These are phyloP conservation scores for Aleiodes alternator DNA, from an alignment of 2,888 invertebrate genomes.

Conservation along the genomic window DNA sequence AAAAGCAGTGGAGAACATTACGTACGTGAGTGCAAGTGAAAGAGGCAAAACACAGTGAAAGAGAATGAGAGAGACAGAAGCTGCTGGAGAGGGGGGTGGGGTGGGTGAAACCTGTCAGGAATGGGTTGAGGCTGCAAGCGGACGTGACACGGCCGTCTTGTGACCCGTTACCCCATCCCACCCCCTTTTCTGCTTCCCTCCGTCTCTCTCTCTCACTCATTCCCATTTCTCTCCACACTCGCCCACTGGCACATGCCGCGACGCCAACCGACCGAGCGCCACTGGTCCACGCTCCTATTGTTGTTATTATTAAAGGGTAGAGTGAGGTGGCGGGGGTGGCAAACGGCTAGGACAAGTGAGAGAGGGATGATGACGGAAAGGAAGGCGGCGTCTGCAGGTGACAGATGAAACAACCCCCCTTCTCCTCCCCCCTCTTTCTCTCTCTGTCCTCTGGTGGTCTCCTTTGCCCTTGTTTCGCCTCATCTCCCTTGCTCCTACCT, in stretches of 20 bases:
- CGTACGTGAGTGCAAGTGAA: slow-evolving; percentile 52
- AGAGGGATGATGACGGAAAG: slow-evolving; percentile 75
- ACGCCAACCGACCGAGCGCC: slow-evolving; percentile 59
- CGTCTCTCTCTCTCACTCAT: slow-evolving; percentile 48
- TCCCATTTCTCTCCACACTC: slow-evolving; percentile 50
- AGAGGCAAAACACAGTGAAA: slow-evolving; percentile 52
- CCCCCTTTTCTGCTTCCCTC: slow-evolving; percentile 41
- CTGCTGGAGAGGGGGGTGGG: slow-evolving; percentile 63
- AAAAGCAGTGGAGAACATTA: slow-evolving; percentile 36
- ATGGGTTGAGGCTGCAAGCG: slow-evolving; percentile 70
- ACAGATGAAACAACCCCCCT: slow-evolving; percentile 74
- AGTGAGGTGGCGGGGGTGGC: slow-evolving; percentile 48
- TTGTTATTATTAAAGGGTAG: slow-evolving; percentile 74
- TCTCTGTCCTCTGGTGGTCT: slow-evolving; percentile 35
- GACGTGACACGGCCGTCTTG: slow-evolving; percentile 75
- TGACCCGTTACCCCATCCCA: slow-evolving; percentile 66
- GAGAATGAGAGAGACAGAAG: slow-evolving; percentile 56
- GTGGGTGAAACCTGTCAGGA: slow-evolving; percentile 67
- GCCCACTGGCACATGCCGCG: slow-evolving; percentile 53
- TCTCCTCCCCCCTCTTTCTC: slow-evolving; percentile 33
- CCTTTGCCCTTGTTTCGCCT: slow-evolving; percentile 51
- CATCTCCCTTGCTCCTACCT: slow-evolving; percentile 25
- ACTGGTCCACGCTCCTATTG: slow-evolving; percentile 68
- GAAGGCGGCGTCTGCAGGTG: slow-evolving; percentile 76
- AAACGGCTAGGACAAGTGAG: slow-evolving; percentile 47